Evolutionary conservation across 2,888 invertebrate genomes (phyloP).

Genomic region (Brachyptera putata): DNA sequence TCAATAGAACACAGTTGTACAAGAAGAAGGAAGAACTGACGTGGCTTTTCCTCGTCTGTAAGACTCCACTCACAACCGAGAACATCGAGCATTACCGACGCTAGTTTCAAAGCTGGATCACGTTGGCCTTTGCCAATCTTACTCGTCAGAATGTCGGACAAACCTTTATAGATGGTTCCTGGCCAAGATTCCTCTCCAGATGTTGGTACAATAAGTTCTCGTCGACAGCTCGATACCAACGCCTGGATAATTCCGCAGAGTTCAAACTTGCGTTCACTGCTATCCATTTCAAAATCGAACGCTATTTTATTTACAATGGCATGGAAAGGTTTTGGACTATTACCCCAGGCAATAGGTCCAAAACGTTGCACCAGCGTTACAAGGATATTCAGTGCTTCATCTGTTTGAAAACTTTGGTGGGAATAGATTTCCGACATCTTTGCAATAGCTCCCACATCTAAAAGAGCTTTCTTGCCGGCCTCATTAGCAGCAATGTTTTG

Average conservation of each 20-base stretch:
- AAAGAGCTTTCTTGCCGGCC: slow-evolving; percentile 73
- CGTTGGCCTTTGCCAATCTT: slow-evolving; percentile 84
- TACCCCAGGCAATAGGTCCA: slow-evolving; percentile 72
- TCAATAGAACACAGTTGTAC: slow-evolving; percentile 88
- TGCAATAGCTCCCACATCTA: slow-evolving; percentile 71
- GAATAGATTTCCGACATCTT: slow-evolving; percentile 84
- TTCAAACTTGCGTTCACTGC: slow-evolving; percentile 85
- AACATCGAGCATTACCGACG: slow-evolving; percentile 73
- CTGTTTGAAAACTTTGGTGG: slow-evolving; percentile 83
- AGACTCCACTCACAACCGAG: slow-evolving; percentile 83
- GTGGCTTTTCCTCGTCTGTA: slow-evolving; percentile 70
- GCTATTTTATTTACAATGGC: slow-evolving; percentile 77
- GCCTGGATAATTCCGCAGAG: slow-evolving; percentile 74
- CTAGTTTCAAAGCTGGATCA: slow-evolving; percentile 81
- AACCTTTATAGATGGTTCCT: slow-evolving; percentile 71
- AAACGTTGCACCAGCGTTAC: slow-evolving; percentile 69
- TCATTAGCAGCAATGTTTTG: slow-evolving; percentile 75
- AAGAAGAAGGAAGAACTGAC: slow-evolving; percentile 72
- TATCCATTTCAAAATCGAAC: slow-evolving; percentile 82
- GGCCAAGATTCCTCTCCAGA: slow-evolving; percentile 76
- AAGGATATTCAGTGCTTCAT: slow-evolving; percentile 78
- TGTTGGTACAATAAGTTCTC: slow-evolving; percentile 58
- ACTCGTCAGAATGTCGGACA: slow-evolving; percentile 78
- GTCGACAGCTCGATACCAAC: slow-evolving; percentile 67
- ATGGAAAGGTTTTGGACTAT: slow-evolving; percentile 74